Evolutionary conservation across 2,888 invertebrate species (phyloP), one percentile per base, ranked within the genome.

Genomic region (Abscondita cerata): DNA sequence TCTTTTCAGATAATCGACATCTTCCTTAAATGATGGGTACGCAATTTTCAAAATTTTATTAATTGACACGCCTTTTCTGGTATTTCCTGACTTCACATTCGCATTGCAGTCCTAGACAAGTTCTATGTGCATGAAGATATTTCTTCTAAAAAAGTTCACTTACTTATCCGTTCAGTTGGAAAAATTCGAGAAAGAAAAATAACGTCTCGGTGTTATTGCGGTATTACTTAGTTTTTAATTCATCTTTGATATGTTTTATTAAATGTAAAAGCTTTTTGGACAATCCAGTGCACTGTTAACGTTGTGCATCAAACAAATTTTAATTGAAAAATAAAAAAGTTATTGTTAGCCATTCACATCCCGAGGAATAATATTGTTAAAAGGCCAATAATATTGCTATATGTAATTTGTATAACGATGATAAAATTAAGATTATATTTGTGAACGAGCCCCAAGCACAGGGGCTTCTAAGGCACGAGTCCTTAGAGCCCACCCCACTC

Each of bases 101-200:
- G 71, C 72, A 75, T 76, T 74, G 79, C 79, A 79, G 78, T 78
- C 78, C 78, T 79, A 79, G 73, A 77, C 73, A 78, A 77, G 75
- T 73, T 62, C 79, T 80, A 80, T 78, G 78, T 79, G 78, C 78
- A 75, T 75, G 76, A 76, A 76, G 78, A 76, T 73, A 76, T 72
- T 64, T 72, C 73, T 74, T 75, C 73, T 75, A 73, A 75, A 75
- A 75, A 72, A 71, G 72, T 72, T 69, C 75, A 71, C 69, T 55
- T 62, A 62, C 56, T 44, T 61, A 53, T 59, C 63, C 63, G 60
- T 60, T 68, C 67, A 65, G 68, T 67, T 67, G 51, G 64, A 41
- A 62, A 62, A 54, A 64, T 51, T 48, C 46, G 36, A 34, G 16
- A 48, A 25, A 20, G 20, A 16, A 48, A 48, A 48, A 48, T 12